Evolutionary conservation across 2,888 invertebrate species (phyloP).

Genomic region (Xylota segnis): DNA sequence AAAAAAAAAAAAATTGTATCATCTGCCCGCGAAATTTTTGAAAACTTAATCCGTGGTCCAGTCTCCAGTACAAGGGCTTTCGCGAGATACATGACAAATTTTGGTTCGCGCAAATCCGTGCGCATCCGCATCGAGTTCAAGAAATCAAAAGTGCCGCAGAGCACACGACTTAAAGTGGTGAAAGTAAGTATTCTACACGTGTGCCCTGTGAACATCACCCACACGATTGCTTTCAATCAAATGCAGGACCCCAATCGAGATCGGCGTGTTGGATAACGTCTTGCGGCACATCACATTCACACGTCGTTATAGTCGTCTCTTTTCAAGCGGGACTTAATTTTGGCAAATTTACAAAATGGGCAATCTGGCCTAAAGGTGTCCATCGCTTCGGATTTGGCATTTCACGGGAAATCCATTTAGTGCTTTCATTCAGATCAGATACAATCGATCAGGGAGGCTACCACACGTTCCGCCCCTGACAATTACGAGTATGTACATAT

Average conservation of each 20-base stretch:
- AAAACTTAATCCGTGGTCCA: constrained; percentile 15
- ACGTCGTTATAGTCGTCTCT: not conserved
- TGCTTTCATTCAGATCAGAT: constrained; percentile 42
- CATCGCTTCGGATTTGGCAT: constrained; percentile 21
- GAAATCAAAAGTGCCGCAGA: constrained; percentile 5
- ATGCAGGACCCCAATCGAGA: constrained; percentile 34
- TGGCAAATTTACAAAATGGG: constrained; percentile 52
- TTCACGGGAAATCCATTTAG: constrained; percentile 62
- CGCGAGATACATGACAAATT: constrained; percentile 24
- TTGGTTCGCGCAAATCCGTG: constrained; percentile 6
- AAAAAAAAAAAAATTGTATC: constrained; percentile 36
- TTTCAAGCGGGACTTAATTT: constrained; percentile 47
- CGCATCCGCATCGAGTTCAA: constrained; percentile 30
- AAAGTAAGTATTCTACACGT: constrained; percentile 45
- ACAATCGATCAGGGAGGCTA: constrained; percentile 16
- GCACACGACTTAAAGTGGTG: constrained; percentile 32
- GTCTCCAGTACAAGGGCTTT: constrained; percentile 16
- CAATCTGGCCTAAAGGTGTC: constrained; percentile 47
- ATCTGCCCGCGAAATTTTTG: constrained; percentile 42
- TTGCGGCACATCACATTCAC: constrained; percentile 42
- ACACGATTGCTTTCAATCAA: constrained; percentile 53
- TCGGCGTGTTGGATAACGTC: constrained; percentile 40
- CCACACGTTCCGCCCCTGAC: constrained; percentile 62
- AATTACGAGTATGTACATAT: constrained; percentile 25
- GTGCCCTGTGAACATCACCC: constrained; percentile 17